phyloP scores from a whole-genome alignment of 2,888 invertebrate species.

The Pasiphila rectangulata region DNA sequence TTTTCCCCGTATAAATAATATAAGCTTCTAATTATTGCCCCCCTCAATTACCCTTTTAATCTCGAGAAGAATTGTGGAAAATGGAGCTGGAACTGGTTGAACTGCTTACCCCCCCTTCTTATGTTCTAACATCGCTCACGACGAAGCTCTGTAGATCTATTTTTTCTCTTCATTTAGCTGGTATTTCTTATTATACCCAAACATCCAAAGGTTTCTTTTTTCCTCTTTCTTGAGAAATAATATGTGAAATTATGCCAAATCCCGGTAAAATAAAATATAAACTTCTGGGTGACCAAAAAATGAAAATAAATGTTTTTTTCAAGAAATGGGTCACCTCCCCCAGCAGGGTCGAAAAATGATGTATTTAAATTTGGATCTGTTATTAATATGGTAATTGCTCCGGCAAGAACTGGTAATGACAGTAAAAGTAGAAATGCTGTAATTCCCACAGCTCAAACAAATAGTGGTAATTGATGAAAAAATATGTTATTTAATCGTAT shows the following conservation, averaged over 20 bases:
- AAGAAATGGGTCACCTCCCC: too few relatives aligned
- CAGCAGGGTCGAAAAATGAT: too few relatives aligned
- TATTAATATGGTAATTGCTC: too few relatives aligned
- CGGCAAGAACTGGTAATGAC: too few relatives aligned
- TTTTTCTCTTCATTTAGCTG: constrained; percentile 88
- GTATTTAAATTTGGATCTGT: too few relatives aligned
- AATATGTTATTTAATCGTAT: constrained; percentile 82
- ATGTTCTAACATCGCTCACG: constrained; percentile 83
- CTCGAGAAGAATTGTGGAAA: constrained; percentile 83
- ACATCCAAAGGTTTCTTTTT: too few relatives aligned
- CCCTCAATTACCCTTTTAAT: constrained; percentile 84
- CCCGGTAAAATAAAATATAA: too few relatives aligned
- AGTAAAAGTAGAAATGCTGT: constrained; percentile 76
- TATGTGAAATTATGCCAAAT: too few relatives aligned
- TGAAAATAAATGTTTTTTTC: too few relatives aligned
- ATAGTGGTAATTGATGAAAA: constrained; percentile 85
- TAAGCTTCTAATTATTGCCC: constrained; percentile 90
- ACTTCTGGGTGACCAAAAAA: too few relatives aligned
- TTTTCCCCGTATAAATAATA: constrained; percentile 91
- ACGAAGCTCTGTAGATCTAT: constrained; percentile 87
- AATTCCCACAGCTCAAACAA: constrained; percentile 85
- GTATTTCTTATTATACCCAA: too few relatives aligned
- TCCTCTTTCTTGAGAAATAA: too few relatives aligned
- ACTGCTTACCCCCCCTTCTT: constrained; percentile 88
- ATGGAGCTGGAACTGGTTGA: constrained; percentile 89